These are phyloP conservation scores for Atrina japonica DNA, from an alignment of 2,888 invertebrate species.

Conservation along the genomic window DNA sequence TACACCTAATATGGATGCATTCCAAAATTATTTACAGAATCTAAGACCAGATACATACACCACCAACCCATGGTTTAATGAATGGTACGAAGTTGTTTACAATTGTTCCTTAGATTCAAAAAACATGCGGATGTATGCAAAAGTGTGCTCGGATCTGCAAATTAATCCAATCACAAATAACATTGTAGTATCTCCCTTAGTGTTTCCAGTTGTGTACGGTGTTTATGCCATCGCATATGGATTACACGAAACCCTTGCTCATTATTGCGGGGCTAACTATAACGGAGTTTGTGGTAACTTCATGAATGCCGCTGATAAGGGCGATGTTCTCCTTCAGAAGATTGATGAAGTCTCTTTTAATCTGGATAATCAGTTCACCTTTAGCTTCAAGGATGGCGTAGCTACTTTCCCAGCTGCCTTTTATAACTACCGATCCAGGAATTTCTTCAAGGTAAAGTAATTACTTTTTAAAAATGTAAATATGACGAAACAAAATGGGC, in stretches of 20 bases:
- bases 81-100: slow-evolving; percentile 70
- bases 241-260: slow-evolving; percentile 62
- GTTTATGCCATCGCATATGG: slow-evolving; percentile 71
- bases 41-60: slow-evolving; percentile 58
- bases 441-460: slow-evolving; percentile 36
- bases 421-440: slow-evolving; percentile 51
- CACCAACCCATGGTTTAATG: slow-evolving; percentile 74
- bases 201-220: slow-evolving; percentile 67
- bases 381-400: slow-evolving; percentile 53
- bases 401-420: slow-evolving; percentile 60
- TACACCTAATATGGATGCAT: slow-evolving; percentile 27
- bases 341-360: slow-evolving; percentile 58
- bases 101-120: slow-evolving; percentile 65
- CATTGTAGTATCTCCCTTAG: slow-evolving; percentile 50
- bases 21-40: slow-evolving; percentile 54
- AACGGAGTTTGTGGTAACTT: slow-evolving; percentile 66
- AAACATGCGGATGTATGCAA: slow-evolving; percentile 31
- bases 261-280: slow-evolving; percentile 68
- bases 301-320: slow-evolving; percentile 58
- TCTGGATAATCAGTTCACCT: slow-evolving; percentile 45
- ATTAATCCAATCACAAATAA: slow-evolving; percentile 51
- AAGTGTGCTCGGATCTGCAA: slow-evolving; percentile 39
- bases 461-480: neutral
- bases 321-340: slow-evolving; percentile 57
- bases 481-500: neutral